Conservation (phyloP, 2,113 vertebrate species). For the Hydropotes inermis region DNA sequence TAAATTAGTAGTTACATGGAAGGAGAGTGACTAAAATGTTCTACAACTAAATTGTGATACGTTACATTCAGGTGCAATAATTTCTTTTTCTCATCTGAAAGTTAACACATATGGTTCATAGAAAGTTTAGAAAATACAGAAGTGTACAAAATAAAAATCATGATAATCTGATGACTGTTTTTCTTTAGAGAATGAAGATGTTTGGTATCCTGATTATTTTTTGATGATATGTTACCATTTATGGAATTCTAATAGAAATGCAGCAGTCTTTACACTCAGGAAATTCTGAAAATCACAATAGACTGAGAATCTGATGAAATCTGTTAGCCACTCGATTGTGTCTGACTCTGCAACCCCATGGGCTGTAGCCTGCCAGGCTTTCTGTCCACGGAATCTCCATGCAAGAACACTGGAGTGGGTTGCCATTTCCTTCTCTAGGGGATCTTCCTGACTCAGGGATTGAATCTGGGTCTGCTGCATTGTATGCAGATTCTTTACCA, state of each 20-base stretch:
- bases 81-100: background rate
- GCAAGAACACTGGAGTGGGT: background rate
- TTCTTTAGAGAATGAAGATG: background rate
- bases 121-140: background rate
- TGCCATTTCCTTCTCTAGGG: background rate
- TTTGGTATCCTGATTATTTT: background rate
- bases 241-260: background rate
- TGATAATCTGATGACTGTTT: background rate
- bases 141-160: background rate
- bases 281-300: background rate
- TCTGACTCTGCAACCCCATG: fast-evolving
- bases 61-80: background rate
- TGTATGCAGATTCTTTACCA: background rate
- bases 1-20: background rate
- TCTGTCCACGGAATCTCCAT: background rate
- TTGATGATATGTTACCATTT: background rate
- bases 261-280: background rate
- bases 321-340: background rate
- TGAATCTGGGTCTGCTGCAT: background rate
- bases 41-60: background rate
- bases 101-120: background rate
- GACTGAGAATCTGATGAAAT: background rate
- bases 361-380: background rate
- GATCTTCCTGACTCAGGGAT: background rate
- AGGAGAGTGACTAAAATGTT: background rate